Evolutionary conservation across 1,140 invertebrate species (phyloP), one percentile per base, ranked within the genome.

Genomic region (Archivesica marissinica): DNA sequence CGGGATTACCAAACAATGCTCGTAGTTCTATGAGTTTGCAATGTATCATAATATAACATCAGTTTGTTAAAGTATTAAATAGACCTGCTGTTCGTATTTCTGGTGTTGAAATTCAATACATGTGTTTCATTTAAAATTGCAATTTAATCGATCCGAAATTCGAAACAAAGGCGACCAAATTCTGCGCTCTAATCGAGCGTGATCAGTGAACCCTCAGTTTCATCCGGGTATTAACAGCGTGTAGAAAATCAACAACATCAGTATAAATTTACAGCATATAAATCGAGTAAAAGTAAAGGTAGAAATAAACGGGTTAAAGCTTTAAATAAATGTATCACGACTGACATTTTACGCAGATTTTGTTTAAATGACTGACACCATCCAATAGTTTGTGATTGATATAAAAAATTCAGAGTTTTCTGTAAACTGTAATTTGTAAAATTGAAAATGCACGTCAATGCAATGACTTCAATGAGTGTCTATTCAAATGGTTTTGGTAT

Each of bases 391-490:
- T 77, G 75, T 77, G 35, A 56, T 76, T 76, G 50, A 76, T 52
- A 76, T 20, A 39, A 56, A 38, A 30, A 39, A 44, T 77, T 38
- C 59, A 52, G 61, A 56, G 59, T 77, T 76, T 77, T 47, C 54
- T 25, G 15, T 54, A n/a, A n/a, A n/a, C n/a, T n/a, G n/a, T n/a
- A n/a, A n/a, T n/a, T n/a, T n/a, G n/a, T n/a, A 54, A 64, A 28
- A 33, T 80, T 47, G n/a, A 68, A 50, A 56, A 76, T 80, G 77
- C 61, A 80, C 68, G 59, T 80, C 38, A 80, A 80, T 80, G 77
- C 44, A 47, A 44, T 80, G 35, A 80, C 1, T 66, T 59, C 44
- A 47, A 44, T 80, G 35, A 80, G 0, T 66, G 20, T 80, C 23
- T 44, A 61, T 77, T 30, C 75, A 9, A 61, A 61, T 41, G 38